Conservation (phyloP, 2,888 invertebrate genomes). For the Plemyria rubiginata region DNA sequence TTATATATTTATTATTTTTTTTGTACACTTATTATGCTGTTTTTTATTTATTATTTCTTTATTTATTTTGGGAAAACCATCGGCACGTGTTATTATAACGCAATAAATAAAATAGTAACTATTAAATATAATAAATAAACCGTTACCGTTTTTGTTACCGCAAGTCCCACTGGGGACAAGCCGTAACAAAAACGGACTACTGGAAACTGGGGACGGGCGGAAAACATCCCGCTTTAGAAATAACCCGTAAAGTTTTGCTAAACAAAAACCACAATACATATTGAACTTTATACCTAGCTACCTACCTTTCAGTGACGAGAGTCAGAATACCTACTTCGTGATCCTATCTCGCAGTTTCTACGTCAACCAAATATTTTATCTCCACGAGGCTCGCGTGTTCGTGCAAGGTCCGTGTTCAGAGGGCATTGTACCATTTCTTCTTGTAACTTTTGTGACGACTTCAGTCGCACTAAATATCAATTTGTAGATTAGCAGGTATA, state of each 20-base stretch:
- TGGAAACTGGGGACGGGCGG: too few species aligned
- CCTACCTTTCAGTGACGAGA: slow-evolving; percentile 14
- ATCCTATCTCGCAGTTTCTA: slow-evolving; percentile 29
- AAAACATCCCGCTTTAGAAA: too few species aligned
- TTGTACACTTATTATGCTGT: too few species aligned
- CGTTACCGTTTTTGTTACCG: too few species aligned
- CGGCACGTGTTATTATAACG: too few species aligned
- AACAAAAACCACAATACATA: slow-evolving; percentile 1
- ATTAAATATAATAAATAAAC: too few species aligned
- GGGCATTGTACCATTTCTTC: slow-evolving; percentile 30
- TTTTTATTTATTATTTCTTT: too few species aligned
- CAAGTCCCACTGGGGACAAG: too few species aligned
- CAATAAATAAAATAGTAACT: too few species aligned
- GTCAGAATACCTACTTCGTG: slow-evolving; percentile 10
- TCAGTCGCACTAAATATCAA: slow-evolving; percentile 1
- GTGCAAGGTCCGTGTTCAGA: slow-evolving; percentile 24
- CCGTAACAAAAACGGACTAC: too few species aligned
- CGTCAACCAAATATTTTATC: slow-evolving; percentile 29
- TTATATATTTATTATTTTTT: too few species aligned
- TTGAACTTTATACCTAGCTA: not conserved
- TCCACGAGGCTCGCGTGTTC: slow-evolving; percentile 20
- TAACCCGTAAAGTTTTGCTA: not conserved
- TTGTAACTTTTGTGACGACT: slow-evolving; percentile 13
- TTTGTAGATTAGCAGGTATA: not conserved
- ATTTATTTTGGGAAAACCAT: too few species aligned